Conservation (phyloP, 2,797 vertebrate genomes). For the Silurus lanzhouensis region DNA sequence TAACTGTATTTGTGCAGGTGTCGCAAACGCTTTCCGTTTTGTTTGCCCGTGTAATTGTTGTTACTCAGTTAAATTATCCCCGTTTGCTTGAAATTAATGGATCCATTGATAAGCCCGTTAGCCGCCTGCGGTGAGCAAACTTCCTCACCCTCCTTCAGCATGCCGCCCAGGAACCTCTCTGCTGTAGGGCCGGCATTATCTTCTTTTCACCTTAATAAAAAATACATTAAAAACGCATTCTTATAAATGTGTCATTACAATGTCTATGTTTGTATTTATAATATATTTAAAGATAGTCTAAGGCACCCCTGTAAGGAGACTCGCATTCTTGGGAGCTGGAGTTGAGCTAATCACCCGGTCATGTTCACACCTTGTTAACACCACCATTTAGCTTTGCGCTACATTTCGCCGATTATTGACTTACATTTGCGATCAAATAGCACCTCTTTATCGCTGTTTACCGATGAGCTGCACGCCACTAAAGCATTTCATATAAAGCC, state of each 20-base stretch:
- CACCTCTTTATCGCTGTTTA: conserved; percentile 69
- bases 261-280: neutral
- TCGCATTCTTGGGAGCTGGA: neutral
- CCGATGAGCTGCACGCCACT: conserved; percentile 54
- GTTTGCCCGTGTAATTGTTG: conserved; percentile 68
- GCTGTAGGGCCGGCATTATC: neutral
- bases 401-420: conserved; percentile 81
- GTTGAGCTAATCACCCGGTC: conserved; percentile 58
- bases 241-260: too few species aligned
- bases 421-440: conserved; percentile 74
- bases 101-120: conserved; percentile 70
- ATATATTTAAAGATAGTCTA: too few species aligned
- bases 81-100: conserved; percentile 77
- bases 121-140: conserved; percentile 69
- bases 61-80: conserved; percentile 67
- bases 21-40: conserved; percentile 38
- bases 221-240: neutral
- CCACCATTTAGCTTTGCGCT: conserved; percentile 81
- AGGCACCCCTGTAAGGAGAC: too few species aligned
- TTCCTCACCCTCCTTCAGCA: conserved; percentile 48
- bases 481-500: conserved; percentile 73
- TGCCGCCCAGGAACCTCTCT: neutral
- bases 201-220: neutral
- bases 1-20: conserved; percentile 63
- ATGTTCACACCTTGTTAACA: conserved; percentile 86